Conservation (phyloP, 2,888 invertebrate genomes). For the Macrosiphum euphorbiae region DNA sequence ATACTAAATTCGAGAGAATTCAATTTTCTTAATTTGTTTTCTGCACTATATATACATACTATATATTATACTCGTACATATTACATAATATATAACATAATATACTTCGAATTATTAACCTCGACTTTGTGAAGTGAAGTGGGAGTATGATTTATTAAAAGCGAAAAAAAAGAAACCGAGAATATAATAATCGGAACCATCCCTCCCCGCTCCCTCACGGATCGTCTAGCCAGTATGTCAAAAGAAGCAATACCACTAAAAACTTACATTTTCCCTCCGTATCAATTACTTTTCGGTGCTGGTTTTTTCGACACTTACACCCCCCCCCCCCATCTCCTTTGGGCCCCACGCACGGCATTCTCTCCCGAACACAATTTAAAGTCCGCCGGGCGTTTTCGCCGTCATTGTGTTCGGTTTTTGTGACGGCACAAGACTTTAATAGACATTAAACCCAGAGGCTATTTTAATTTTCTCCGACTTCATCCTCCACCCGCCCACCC, state of each 20-base stretch:
- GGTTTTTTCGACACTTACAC: slow-evolving; percentile 61
- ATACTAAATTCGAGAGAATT: slow-evolving; percentile 5
- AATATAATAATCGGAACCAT: slow-evolving; percentile 60
- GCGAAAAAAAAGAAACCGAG: slow-evolving; percentile 10
- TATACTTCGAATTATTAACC: slow-evolving; percentile 46
- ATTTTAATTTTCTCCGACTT: slow-evolving; percentile 64
- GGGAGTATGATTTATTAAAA: slow-evolving; percentile 61
- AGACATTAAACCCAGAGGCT: slow-evolving; percentile 65
- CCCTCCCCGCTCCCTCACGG: background rate
- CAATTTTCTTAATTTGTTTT: slow-evolving; percentile 50
- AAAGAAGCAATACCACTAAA: slow-evolving; percentile 63
- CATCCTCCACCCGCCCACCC: background rate
- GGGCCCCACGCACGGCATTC: background rate
- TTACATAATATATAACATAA: slow-evolving; percentile 5
- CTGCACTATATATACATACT: background rate
- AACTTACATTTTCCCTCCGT: slow-evolving; percentile 56
- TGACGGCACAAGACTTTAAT: slow-evolving; percentile 64
- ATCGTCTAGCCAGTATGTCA: slow-evolving; percentile 30
- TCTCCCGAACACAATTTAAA: slow-evolving; percentile 58
- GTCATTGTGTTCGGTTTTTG: slow-evolving; percentile 65
- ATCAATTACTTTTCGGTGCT: slow-evolving; percentile 64
- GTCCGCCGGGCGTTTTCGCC: slow-evolving; percentile 64
- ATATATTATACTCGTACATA: background rate
- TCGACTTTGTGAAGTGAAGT: slow-evolving; percentile 49
- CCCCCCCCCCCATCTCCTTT: background rate